Evolutionary conservation across 1,140 invertebrate genomes (phyloP), one percentile per base, ranked within the genome.

Genomic region (Aradophagus sp.): DNA sequence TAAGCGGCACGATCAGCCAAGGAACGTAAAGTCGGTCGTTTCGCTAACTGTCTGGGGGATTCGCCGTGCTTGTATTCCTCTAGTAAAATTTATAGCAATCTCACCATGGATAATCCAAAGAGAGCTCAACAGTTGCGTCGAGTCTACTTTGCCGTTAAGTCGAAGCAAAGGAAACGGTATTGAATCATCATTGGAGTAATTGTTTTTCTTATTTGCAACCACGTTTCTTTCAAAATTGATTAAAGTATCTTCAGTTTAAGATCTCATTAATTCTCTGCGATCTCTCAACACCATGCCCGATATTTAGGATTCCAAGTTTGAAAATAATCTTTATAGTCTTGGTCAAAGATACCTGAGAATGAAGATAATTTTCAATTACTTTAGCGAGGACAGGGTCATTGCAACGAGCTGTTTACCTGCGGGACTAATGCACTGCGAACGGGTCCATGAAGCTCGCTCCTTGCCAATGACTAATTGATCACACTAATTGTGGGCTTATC

Each of bases 341-440:
- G 4, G 20, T 8, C 8, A 23, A 23, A 23, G 8, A 23, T 55
- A 47, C 36, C 23, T 26, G 10, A 26, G 39, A 68, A 68, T 68
- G 59, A 68, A 59, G 65, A 68, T 68, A 68, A 68, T 68, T 68
- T 53, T 34, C 53, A 68, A 45, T 67, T 67, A 59, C 63, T 58
- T 48, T 14, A 41, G 63, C 35, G 14, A n/a, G 48, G 32, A 5
- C 42, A 36, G 31, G 36, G n/a, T 44, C 38, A 66, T 58, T 66
- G 44, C 56, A 66, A 66, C 58, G 52, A 66, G 62, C 36, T 38
- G 44, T 50, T 58, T 38, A 55, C 61, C 56, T 42, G 41, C 26
- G 17, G 13, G 10, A 27, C 32, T 32, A 45, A 65, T 47, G 13
- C 20, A 42, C 12, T 44, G 36, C 39, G 20, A 4, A 23, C 20